phyloP scores from a whole-genome alignment of 2,113 vertebrate genomes.

The Girardinichthys multiradiatus region DNA sequence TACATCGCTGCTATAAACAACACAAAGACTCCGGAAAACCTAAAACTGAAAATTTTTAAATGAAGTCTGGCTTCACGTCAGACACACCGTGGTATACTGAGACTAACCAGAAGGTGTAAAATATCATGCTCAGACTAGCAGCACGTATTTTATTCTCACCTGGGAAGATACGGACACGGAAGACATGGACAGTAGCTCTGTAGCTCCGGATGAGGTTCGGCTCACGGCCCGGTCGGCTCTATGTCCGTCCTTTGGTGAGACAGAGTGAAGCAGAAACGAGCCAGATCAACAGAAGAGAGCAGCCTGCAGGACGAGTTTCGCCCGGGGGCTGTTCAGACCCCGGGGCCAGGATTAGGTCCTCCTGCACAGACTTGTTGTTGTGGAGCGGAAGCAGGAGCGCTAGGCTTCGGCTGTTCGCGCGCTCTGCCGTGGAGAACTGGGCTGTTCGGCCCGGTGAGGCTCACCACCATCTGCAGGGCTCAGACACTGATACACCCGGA shows the following conservation, averaged over 20 bases:
- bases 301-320: constrained; percentile 76
- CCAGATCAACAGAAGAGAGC: constrained; percentile 56
- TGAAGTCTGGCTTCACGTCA: not conserved
- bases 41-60: not conserved
- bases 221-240: constrained; percentile 41
- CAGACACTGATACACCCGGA: constrained; percentile 5
- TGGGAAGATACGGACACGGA: constrained; percentile 74
- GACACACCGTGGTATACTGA: too few relatives aligned
- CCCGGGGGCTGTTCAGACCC: constrained; percentile 84
- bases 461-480: not conserved
- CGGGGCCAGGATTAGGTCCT: constrained; percentile 84
- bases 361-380: constrained; percentile 76
- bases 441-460: constrained; percentile 10
- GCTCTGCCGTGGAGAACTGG: not conserved
- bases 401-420: not conserved
- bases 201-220: not conserved
- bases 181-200: constrained; percentile 55
- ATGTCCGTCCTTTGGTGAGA: constrained; percentile 40
- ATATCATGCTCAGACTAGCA: not conserved
- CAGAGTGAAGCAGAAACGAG: not conserved
- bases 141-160: constrained; percentile 70
- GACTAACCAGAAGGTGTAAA: too few relatives aligned
- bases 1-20: not conserved
- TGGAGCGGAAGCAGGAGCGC: not conserved
- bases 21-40: not conserved